phyloP scores from a whole-genome alignment of 2,113 vertebrate genomes.

The Collichthys lucidus region DNA sequence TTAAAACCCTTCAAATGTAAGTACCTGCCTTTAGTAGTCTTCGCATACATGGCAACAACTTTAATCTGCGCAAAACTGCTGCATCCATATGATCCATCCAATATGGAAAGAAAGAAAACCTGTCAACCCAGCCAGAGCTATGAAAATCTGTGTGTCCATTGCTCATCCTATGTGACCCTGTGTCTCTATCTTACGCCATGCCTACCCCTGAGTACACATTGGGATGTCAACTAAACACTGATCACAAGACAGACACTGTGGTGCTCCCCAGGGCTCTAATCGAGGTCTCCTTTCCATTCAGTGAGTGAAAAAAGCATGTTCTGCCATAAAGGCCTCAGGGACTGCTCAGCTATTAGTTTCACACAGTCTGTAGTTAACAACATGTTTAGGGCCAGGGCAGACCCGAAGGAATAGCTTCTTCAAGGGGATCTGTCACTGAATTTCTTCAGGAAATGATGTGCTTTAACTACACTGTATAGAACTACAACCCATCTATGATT shows the following conservation, averaged over 20 bases:
- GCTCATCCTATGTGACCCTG: background rate
- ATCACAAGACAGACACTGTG: background rate
- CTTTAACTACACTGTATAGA: background rate
- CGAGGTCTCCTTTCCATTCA: background rate
- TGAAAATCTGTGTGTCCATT: background rate
- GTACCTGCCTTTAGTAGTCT: too few species aligned
- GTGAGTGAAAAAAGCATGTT: slow-evolving; percentile 26
- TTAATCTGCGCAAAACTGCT: too few species aligned
- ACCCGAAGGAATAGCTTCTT: background rate
- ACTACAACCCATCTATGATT: too few species aligned
- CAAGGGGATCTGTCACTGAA: background rate
- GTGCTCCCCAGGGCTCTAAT: slow-evolving; percentile 31
- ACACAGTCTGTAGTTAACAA: slow-evolving; percentile 8
- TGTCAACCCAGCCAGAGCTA: background rate
- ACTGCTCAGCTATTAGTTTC: slow-evolving; percentile 9
- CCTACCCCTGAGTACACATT: background rate
- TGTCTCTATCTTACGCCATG: background rate
- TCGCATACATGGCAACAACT: too few species aligned
- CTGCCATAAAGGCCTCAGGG: background rate
- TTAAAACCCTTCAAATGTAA: too few species aligned
- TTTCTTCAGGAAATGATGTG: background rate
- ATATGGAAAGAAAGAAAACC: background rate
- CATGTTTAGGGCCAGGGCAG: background rate
- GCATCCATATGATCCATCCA: too few species aligned
- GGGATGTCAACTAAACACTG: background rate